A percentile compares a stretch with the other conserved stretches of the same genome.
phyloP scores from a whole-genome alignment of 2,797 vertebrate genomes.

The Ataeniobius toweri region DNA sequence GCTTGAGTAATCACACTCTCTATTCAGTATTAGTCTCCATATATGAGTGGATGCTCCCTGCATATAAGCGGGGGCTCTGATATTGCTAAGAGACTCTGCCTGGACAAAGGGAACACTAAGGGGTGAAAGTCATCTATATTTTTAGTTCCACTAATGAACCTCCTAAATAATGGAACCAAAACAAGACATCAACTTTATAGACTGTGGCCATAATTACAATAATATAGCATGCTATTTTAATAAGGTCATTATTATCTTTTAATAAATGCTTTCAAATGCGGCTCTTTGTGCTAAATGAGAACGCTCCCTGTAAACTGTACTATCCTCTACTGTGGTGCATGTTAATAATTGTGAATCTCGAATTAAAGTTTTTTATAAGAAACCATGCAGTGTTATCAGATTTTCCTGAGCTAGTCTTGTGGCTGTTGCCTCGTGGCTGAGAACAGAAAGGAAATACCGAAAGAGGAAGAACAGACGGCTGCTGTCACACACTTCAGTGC shows the following conservation, averaged over 20 bases:
- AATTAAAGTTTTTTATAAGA: conserved; percentile 3
- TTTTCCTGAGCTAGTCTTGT: conserved; percentile 14
- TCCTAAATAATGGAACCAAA: conserved; percentile 30
- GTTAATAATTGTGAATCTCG: conserved; percentile 12
- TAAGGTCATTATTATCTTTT: conserved; percentile 28
- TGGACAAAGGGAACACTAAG: conserved; percentile 17
- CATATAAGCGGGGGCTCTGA: conserved; percentile 7
- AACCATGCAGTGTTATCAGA: background rate
- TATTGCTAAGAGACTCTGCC: conserved; percentile 18
- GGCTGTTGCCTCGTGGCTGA: conserved; percentile 27
- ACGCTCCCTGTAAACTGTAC: background rate
- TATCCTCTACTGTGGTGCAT: background rate
- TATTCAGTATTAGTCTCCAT: conserved; percentile 10
- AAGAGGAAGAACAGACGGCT: conserved; percentile 56
- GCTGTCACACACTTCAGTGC: conserved; percentile 73
- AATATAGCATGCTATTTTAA: conserved; percentile 28
- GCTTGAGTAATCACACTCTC: background rate
- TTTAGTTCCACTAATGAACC: conserved; percentile 32
- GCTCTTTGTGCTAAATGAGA: background rate
- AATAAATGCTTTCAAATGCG: background rate
- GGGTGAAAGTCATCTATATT: background rate
- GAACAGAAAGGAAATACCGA: conserved; percentile 31
- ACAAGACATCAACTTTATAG: conserved; percentile 16
- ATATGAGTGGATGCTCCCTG: conserved; percentile 5
- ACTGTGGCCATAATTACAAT: conserved; percentile 24